phyloP scores from a whole-genome alignment of 2,113 vertebrate species.

The Maccullochella peelii region DNA sequence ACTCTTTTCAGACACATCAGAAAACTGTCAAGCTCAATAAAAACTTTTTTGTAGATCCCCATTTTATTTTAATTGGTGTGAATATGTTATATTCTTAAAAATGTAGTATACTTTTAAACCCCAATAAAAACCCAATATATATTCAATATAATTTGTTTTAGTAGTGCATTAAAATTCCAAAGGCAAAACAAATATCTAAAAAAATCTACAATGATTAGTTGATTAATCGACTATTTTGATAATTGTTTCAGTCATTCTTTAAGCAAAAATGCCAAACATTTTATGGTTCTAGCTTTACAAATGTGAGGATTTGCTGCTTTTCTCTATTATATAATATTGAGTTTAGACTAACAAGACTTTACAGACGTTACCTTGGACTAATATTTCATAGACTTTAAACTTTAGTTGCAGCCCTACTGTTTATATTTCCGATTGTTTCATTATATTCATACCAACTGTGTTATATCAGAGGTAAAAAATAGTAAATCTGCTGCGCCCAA shows the following conservation, averaged over 20 bases:
- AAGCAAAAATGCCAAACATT: not conserved
- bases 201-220: no score
- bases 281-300: not conserved
- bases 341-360: not conserved
- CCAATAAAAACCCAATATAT: no score
- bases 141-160: not conserved
- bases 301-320: not conserved
- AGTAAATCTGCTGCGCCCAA: slow-evolving; percentile 22
- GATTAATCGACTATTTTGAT: not conserved
- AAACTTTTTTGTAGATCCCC: not conserved
- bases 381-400: not conserved
- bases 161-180: not conserved
- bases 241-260: not conserved
- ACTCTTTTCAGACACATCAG: not conserved
- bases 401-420: not conserved
- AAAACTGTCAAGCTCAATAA: not conserved
- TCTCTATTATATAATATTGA: not conserved
- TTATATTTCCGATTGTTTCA: not conserved
- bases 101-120: not conserved
- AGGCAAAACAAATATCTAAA: not conserved
- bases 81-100: not conserved
- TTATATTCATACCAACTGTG: not conserved
- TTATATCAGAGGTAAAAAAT: slow-evolving; percentile 3
- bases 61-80: not conserved
- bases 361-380: not conserved